These are phyloP conservation scores for Ramphastos sulfuratus DNA, from an alignment of 2,113 vertebrate species.

Conservation along the genomic window DNA sequence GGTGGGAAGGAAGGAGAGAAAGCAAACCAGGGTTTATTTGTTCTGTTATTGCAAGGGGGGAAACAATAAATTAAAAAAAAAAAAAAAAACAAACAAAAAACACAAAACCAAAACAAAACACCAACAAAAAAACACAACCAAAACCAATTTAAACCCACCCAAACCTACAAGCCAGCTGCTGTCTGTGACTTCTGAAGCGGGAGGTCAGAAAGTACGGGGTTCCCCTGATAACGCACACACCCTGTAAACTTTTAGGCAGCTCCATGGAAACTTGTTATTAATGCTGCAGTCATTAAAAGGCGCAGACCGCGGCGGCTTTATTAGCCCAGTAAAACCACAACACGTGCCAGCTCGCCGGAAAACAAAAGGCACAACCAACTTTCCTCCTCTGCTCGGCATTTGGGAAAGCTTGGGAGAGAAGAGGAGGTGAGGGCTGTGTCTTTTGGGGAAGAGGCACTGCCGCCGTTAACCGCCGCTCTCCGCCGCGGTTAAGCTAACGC, in stretches of 20 bases:
- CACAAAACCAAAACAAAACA: no score
- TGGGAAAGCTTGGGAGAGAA: neutral
- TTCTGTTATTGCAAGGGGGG: neutral
- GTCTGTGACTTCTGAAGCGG: neutral
- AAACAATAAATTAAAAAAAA: no score
- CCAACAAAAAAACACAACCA: no score
- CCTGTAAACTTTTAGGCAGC: slow-evolving; percentile 45
- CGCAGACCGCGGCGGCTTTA: slow-evolving; percentile 6
- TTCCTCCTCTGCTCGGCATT: neutral
- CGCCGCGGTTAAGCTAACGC: neutral
- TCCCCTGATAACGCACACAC: slow-evolving; percentile 9
- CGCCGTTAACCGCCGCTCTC: neutral
- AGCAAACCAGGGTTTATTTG: neutral
- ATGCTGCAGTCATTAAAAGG: slow-evolving; percentile 47
- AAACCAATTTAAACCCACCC: neutral
- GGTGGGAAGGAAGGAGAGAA: neutral
- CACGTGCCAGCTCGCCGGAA: slow-evolving; percentile 29
- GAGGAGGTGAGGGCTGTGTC: neutral
- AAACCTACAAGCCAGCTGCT: neutral
- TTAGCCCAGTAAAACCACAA: slow-evolving; percentile 36
- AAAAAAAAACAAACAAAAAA: no score
- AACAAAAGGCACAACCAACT: slow-evolving; percentile 50
- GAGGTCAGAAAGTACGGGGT: slow-evolving; percentile 12
- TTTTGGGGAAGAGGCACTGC: neutral
- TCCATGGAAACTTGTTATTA: slow-evolving; percentile 59